These are phyloP conservation scores for Magallana gigas DNA, from an alignment of 1,140 invertebrate genomes.

Conservation along the genomic window DNA sequence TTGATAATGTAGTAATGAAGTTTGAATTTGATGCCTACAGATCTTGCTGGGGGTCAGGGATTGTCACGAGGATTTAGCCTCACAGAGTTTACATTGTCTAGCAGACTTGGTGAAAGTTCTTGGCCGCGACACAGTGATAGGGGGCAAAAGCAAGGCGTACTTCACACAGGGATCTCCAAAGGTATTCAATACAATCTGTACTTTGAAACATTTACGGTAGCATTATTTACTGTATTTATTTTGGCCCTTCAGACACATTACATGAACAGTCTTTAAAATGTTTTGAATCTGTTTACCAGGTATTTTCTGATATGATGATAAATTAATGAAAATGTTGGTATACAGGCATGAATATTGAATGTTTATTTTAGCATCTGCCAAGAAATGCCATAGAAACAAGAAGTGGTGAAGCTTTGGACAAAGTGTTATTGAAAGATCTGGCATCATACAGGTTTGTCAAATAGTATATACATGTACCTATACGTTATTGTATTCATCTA, in stretches of 20 bases:
- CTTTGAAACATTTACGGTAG: too few relatives aligned
- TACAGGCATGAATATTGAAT: too few relatives aligned
- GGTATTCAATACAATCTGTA: neutral
- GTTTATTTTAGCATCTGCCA: slow-evolving; percentile 7
- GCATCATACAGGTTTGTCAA: slow-evolving; percentile 8
- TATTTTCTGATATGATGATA: too few relatives aligned
- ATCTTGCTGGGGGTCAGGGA: slow-evolving; percentile 68
- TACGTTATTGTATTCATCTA: neutral
- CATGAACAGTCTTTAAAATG: too few relatives aligned
- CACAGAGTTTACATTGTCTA: slow-evolving; percentile 87
- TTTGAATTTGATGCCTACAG: slow-evolving; percentile 48
- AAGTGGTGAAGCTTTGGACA: neutral
- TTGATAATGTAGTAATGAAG: too few relatives aligned
- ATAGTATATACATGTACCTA: neutral
- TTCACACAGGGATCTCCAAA: slow-evolving; percentile 90
- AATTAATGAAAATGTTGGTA: too few relatives aligned
- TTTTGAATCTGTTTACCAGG: too few relatives aligned
- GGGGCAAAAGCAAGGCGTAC: slow-evolving; percentile 87
- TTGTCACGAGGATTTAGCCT: slow-evolving; percentile 85
- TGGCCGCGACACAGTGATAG: slow-evolving; percentile 88
- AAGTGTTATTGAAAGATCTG: slow-evolving; percentile 12
- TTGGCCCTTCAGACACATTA: too few relatives aligned
- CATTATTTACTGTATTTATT: too few relatives aligned
- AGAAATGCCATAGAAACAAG: neutral
- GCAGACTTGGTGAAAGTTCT: slow-evolving; percentile 90